Base-by-base conservation (phyloP, 1,140 invertebrate genomes). In the Trachymyrmex septentrionalis region DNA sequence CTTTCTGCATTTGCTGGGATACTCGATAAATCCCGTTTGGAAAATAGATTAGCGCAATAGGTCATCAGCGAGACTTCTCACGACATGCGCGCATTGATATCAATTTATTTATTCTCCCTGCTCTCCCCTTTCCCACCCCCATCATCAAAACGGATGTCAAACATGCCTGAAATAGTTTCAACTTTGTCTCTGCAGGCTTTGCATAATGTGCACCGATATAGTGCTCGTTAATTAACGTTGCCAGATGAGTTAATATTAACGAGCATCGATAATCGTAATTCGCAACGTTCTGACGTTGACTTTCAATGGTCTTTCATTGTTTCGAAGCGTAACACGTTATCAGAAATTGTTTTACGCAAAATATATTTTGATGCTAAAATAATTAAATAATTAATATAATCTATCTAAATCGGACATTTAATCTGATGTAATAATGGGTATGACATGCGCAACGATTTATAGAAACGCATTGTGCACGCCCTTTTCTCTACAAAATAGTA, bases 11-110 rank as follows among this genome's bases (percentile, higher is more conserved):
- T 75, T 59, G 69, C 55, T n/a, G 34, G 48, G 34, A 84, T 73
- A 73, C 67, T 48, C 80, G 67, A 75, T 63, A 84, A 84, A 84
- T 84, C 69, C 55, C 55, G 69, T 21, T 84, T 38, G 80, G 69
- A 75, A 84, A 84, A 75, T 84, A 84, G 80, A 84, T 84, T 84
- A 84, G 69, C 80, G 80, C 55, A 55, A 84, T 84, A 84, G 80
- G 69, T 84, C 80, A 84, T 84, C 80, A 75, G 67, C 38, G 80
- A 73, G 69, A 84, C 69, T 84, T 44, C 69, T 84, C 80, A 73
- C 80, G 80, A 73, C 69, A 59, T 59, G 69, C 55, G 48, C 80
- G 69, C 80, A 75, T 75, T 61, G 69, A 44, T 75, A 84, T 84
- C 80, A 84, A 84, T 75, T 84, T 75, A 75, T 84, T 61, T 27